Evolutionary conservation across 2,888 invertebrate genomes (phyloP), one percentile per base, ranked within the genome.

Genomic region (Agrotis ipsilon): DNA sequence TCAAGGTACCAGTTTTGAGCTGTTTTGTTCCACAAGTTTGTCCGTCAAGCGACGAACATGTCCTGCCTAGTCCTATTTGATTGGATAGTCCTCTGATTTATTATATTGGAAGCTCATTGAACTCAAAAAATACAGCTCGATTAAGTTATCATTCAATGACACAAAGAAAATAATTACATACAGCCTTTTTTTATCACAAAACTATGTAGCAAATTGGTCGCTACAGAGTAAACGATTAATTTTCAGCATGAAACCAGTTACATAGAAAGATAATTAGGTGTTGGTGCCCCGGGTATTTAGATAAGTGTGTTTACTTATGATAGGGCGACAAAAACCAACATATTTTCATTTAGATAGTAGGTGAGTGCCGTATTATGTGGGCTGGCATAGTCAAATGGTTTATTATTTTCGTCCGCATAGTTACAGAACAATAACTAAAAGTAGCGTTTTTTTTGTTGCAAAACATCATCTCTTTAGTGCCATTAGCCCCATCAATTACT

Each of bases 331-430:
- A 81, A 82, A 83, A 74, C 72, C 62, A 84, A 84, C 84, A 85
- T 58, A 72, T 73, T 75, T 85, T 85, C 79, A 83, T 83, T 78
- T 43, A 81, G 83, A 83, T 83, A 85, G 70, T 62, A 58, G 39
- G 60, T 51, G 51, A 19, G 54, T 68, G 55, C 1, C 51, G 19
- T 21, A 46, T 75, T 45, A 49, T 72, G 49, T 48, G 49, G 43
- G 46, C n/a, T 5, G 52, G 51, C 57, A 39, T 39, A 18, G 46
- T 18, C 3, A 27, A 39, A n/a, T 66, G 39, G 5, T 19, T 70
- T 39, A 54, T 62, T 46, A 24, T 59, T 24, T 18, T 24, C 6
- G 6, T 59, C 6, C 18, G 0, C 21, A 21, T 32, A 32, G 32
- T 32, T 7, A 32, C 32, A 32, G 32, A 32, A 32, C 27, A 27